Evolutionary conservation across 2,797 vertebrate genomes (phyloP), one percentile per base, ranked within the genome.

Genomic region (Vespertilio murinus): DNA sequence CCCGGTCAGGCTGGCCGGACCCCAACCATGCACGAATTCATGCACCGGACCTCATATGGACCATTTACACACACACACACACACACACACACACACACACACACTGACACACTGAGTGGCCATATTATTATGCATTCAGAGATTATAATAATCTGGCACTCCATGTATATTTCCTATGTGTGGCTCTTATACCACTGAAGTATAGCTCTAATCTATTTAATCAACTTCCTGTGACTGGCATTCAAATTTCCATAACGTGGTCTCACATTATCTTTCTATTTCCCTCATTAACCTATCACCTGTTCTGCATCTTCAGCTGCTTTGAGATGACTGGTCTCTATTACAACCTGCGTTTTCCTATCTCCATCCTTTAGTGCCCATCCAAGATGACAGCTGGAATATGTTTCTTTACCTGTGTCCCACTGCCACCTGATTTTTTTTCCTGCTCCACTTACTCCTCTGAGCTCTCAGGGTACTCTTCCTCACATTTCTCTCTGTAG

Each of bases 191-290:
- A 10, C 28, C 22, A 35, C n/a, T 69, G 45, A 47, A 54, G 5
- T 75, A 67, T 33, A 85, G 16, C 18, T 71, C 16, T 73, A 52
- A 80, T 64, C 7, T 56, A 25, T 49, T 82, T 89, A 73, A 45
- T 90, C 65, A 87, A 7, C 25, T 94, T 91, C 23, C 17, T 95
- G 90, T 79, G 56, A 82, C 12, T 70, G 3, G 56, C 23, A 12
- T 79, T 84, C 42, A 35, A 90, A 13, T 67, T 89, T 93, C 3
- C 30, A 65, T 67, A 77, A 79, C 69, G 86, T 93, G 85, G 38
- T 69, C 28, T 94, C 70, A 81, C 77, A 30, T 83, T 74, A 71
- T 69, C 64, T 73, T 74, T 52, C 49, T 79, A 14, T 88, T 0
- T 91, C 14, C 47, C 47, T 87, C 30, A 25, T 35, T 88, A 64